phyloP scores from a whole-genome alignment of 1,140 invertebrate species.

The Phortica variegata region DNA sequence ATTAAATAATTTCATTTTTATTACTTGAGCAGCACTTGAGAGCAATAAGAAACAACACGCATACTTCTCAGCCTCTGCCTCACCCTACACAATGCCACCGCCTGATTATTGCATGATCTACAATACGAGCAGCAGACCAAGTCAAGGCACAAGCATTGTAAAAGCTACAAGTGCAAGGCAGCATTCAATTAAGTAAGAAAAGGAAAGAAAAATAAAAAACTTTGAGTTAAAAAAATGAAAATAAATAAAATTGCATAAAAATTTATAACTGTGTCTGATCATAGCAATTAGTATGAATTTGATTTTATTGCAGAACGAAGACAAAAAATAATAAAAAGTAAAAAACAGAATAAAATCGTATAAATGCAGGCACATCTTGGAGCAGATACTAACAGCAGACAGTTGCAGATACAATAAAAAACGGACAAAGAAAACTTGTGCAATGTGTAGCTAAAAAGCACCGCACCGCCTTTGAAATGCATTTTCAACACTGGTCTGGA shows the following conservation, averaged over 20 bases:
- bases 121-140: too few species aligned
- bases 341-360: too few species aligned
- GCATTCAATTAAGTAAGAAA: too few species aligned
- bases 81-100: too few species aligned
- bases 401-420: neutral
- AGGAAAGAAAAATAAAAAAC: too few species aligned
- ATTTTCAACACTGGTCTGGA: slow-evolving; percentile 8
- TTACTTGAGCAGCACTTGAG: too few species aligned
- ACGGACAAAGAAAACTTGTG: slow-evolving; percentile 9
- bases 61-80: too few species aligned
- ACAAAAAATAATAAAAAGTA: slow-evolving; percentile 28
- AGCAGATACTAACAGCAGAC: slow-evolving; percentile 6
- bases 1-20: too few species aligned
- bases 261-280: slow-evolving; percentile 56
- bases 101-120: too few species aligned
- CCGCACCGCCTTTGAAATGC: slow-evolving; percentile 19
- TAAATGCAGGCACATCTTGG: slow-evolving; percentile 13
- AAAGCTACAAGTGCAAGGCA: too few species aligned
- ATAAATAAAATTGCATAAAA: slow-evolving; percentile 33
- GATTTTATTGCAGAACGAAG: slow-evolving; percentile 38
- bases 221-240: slow-evolving; percentile 23
- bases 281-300: slow-evolving; percentile 56
- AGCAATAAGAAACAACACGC: too few species aligned
- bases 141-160: too few species aligned
- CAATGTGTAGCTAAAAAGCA: slow-evolving; percentile 26